Percentiles rank a stretch among this genome's conserved stretches.
These are phyloP conservation scores for Pseudobourletiella spinata DNA, from an alignment of 1,140 invertebrate species.

Conservation along the genomic window DNA sequence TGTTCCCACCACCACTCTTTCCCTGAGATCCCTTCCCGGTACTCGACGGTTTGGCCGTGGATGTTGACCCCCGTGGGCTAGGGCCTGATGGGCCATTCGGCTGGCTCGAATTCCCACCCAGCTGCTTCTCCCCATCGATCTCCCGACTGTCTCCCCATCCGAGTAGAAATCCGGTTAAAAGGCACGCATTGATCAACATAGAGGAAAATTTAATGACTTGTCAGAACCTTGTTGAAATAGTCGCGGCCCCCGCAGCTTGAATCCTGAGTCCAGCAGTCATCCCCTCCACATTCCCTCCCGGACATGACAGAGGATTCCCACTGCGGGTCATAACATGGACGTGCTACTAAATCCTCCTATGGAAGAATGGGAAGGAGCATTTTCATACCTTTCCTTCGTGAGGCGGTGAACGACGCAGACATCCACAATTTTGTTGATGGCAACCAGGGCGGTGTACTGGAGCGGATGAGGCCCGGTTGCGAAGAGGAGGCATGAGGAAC, in stretches of 20 bases:
- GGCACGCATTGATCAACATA: neutral
- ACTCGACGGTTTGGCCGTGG: neutral
- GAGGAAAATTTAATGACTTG: no score
- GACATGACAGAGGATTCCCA: no score
- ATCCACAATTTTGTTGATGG: slow-evolving; percentile 54
- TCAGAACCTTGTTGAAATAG: no score
- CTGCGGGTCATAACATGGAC: no score
- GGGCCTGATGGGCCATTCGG: neutral
- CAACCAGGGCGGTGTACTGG: slow-evolving; percentile 49
- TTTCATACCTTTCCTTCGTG: slow-evolving; percentile 34
- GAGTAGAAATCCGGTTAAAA: no score
- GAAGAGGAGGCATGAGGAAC: slow-evolving; percentile 43
- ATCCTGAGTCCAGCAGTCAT: no score
- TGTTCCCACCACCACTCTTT: no score
- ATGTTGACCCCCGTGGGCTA: neutral
- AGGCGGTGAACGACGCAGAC: slow-evolving; percentile 43
- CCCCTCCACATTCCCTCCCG: no score
- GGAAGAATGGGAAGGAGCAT: neutral
- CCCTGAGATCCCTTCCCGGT: neutral
- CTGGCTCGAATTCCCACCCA: neutral
- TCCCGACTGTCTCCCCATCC: slow-evolving; percentile 21
- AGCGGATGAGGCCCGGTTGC: slow-evolving; percentile 44
- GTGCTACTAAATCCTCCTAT: neutral
- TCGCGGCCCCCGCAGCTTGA: no score
- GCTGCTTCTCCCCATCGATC: slow-evolving; percentile 26